Base-by-base conservation (phyloP, 2,888 invertebrate species). In the Loripinus fragilis region DNA sequence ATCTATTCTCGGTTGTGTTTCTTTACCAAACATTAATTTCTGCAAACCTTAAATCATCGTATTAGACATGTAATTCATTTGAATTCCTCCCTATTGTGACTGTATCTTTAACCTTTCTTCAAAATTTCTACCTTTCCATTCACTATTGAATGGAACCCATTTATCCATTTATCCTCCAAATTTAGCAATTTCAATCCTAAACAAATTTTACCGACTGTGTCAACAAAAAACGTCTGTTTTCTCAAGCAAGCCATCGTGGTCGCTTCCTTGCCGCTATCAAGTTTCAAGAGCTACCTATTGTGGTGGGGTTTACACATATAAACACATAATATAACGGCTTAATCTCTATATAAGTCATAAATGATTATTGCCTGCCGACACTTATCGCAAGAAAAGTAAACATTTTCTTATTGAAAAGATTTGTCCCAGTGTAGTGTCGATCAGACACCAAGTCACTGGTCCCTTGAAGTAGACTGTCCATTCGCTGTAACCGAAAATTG, bases 141-240 rank as follows among this genome's bases (percentile, higher is more conserved):
- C 71, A 74, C 42, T 65, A 71, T 66, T 70, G 55, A 74, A 74
- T 78, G 74, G 74, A 70, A 74, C 42, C 23, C 50, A 41, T 42
- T 74, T 74, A 70, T 78, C 66, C 68, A 50, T 65, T 65, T 78
- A 74, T 78, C 74, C 74, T 67, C 67, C 30, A 52, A 71, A 74
- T 71, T 74, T 60, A 71, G 45, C 64, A 48, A 64, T 55, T 72
- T 72, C 76, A 68, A 76, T 76, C 76, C 64, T 72, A 72, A 76
- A 76, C 76, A 76, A 76, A 76, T 52, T 52, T 52, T n/a, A 25
- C 52, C 52, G 25, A 25, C 25, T 52, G 25, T 52, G 52, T 52
- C 52, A 52, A 52, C 52, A 52, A 3, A n/a, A 2, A 8, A 7
- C n/a, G 52, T 52, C 52, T 52, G 52, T 52, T 25, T 25, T 8